Base-by-base conservation (phyloP, 64 coral and sea anemone genomes). In the Montipora sp. region DNA sequence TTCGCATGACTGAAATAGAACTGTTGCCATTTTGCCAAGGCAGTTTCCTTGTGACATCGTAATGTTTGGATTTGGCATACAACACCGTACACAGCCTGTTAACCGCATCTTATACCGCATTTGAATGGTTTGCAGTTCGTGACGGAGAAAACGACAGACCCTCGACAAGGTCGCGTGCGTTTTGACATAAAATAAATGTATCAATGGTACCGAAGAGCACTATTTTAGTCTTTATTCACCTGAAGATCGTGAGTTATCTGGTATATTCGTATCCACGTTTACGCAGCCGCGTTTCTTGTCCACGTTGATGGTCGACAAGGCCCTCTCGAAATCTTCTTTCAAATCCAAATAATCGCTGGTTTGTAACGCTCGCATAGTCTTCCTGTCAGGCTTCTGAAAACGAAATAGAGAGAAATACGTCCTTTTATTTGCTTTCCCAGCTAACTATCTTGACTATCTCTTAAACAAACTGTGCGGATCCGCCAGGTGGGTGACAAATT, bases 251-350 rank as follows among this genome's bases (percentile, higher is more conserved):
- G 47, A 85, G 7, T 49, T 45, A 50, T 72, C 61, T 8, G 82
- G 45, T 71, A 47, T 71, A 70, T 44, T 51, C 13, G 68, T n/a
- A 19, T 51, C 82, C 36, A 49, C 82, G 3, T 85, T 71, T 49
- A 22, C 45, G 70, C 82, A 69, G 22, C 50, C n/a, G 0, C 82
- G 63, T 70, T 15, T 6, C 19, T 85, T 49, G 9, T 85, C 61
- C 8, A 63, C 47, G 82, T 8, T 48, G 0, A 71, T 59, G 9
- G 82, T 71, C 3, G 83, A 84, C 48, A 93, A 67, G 8, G 47
- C 77, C 74, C 47, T 93, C 53, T 88, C 91, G 22, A 79, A 93
- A 53, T 93, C 91, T 47, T 93, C 91, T 80, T 93, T 93, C 50
- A 93, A 93, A 18, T 78, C 48, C 18, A 93, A 63, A 27, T 93